Percentiles rank a stretch among this genome's conserved stretches.
These are phyloP conservation scores for Caranx melampygus DNA, from an alignment of 2,113 vertebrate species.

Conservation along the genomic window DNA sequence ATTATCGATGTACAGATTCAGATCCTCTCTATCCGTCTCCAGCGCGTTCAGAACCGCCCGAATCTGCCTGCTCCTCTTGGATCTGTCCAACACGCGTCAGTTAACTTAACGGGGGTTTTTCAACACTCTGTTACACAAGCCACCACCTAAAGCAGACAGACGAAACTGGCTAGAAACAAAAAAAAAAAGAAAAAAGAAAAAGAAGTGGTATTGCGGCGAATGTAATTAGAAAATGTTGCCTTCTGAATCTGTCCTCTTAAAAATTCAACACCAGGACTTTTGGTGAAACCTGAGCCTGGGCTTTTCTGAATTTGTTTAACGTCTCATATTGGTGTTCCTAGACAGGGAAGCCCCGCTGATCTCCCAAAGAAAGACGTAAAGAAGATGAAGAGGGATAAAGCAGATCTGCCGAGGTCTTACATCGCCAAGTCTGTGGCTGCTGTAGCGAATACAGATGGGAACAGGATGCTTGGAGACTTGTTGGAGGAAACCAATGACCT, in stretches of 20 bases:
- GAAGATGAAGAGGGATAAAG: slow-evolving; percentile 6
- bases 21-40: neutral
- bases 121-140: neutral
- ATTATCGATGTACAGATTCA: neutral
- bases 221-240: neutral
- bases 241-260: neutral
- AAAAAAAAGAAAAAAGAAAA: neutral
- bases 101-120: neutral
- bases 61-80: neutral
- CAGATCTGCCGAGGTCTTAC: neutral
- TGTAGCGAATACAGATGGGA: slow-evolving; percentile 41
- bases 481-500: slow-evolving; percentile 42
- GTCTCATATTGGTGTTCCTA: neutral
- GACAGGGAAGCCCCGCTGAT: neutral
- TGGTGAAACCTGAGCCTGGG: slow-evolving; percentile 11
- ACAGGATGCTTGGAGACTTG: slow-evolving; percentile 27
- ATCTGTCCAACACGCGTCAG: neutral
- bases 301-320: slow-evolving; percentile 9
- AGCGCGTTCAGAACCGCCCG: neutral
- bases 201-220: neutral
- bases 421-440: slow-evolving; percentile 16
- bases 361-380: slow-evolving; percentile 6
- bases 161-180: too few relatives aligned
- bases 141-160: neutral
- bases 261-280: neutral